phyloP scores from a whole-genome alignment of 1,140 invertebrate genomes.

The Diabrotica undecimpunctata region DNA sequence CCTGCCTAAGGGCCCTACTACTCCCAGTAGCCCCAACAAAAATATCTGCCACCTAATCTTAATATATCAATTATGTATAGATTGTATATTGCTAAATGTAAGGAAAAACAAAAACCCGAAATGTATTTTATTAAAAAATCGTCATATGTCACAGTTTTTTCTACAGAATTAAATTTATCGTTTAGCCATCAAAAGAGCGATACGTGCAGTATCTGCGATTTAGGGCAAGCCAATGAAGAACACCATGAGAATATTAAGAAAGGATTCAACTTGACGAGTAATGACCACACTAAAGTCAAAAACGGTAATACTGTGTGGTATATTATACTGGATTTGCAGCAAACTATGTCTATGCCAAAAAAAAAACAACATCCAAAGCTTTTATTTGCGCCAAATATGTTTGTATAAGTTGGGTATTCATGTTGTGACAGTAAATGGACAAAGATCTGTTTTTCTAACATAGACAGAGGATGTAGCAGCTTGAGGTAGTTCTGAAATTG shows the following conservation, averaged over 20 bases:
- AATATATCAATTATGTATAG: conserved; percentile 21
- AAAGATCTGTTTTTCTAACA: conserved; percentile 18
- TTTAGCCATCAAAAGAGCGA: conserved; percentile 35
- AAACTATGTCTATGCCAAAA: conserved; percentile 35
- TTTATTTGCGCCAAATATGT: conserved; percentile 34
- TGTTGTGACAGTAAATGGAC: conserved; percentile 8
- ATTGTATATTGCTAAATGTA: no score
- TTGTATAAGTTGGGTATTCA: conserved; percentile 31
- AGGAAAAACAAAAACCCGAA: no score
- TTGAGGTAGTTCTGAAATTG: conserved; percentile 24
- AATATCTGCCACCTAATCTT: conserved; percentile 16
- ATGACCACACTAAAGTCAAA: conserved; percentile 11
- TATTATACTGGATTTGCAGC: no score
- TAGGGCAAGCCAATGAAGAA: conserved; percentile 27
- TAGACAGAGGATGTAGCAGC: conserved; percentile 27
- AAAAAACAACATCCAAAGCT: conserved; percentile 33
- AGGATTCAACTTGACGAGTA: no score
- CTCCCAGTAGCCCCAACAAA: conserved; percentile 21
- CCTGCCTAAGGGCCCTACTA: conserved; percentile 1
- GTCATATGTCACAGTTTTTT: conserved; percentile 28
- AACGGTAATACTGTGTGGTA: conserved; percentile 18
- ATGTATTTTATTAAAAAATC: conserved; percentile 21
- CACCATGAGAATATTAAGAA: conserved; percentile 23
- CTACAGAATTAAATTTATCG: conserved; percentile 31
- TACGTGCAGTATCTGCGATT: conserved; percentile 32